These are phyloP conservation scores for Percopsis transmontana DNA, from an alignment of 2,113 vertebrate genomes.

Conservation along the genomic window DNA sequence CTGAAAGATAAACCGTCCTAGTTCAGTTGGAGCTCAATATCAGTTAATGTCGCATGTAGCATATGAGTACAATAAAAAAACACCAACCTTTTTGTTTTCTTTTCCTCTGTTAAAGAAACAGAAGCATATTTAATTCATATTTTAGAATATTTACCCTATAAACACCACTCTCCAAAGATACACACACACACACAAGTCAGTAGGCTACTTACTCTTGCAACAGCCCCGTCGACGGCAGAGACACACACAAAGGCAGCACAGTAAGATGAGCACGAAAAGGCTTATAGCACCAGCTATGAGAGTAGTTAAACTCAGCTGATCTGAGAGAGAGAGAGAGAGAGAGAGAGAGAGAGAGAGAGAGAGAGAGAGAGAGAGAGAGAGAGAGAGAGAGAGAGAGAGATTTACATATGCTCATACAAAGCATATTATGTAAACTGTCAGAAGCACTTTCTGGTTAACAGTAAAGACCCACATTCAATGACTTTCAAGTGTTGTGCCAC, in stretches of 20 bases:
- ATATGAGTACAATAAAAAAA: background rate
- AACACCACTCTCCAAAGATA: background rate
- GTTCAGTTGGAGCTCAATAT: slow-evolving; percentile 25
- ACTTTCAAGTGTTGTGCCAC: slow-evolving; percentile 84
- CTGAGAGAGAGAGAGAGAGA: slow-evolving; percentile 57
- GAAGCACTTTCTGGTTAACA: background rate
- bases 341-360: too few relatives aligned
- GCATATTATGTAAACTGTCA: background rate
- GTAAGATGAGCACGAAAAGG: slow-evolving; percentile 75
- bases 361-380: too few relatives aligned
- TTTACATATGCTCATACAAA: background rate
- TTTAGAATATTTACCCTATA: background rate
- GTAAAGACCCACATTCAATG: slow-evolving; percentile 74
- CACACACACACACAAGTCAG: background rate
- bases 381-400: too few relatives aligned
- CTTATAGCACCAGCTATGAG: slow-evolving; percentile 82
- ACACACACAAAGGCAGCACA: slow-evolving; percentile 86
- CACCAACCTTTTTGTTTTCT: slow-evolving; percentile 64
- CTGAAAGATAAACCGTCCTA: slow-evolving; percentile 46
- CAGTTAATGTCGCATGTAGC: background rate
- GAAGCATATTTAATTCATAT: background rate
- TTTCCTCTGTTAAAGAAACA: slow-evolving; percentile 51
- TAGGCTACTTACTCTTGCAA: slow-evolving; percentile 83
- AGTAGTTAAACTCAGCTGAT: slow-evolving; percentile 84
- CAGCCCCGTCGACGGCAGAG: slow-evolving; percentile 86